Evolutionary conservation across 2,888 invertebrate genomes (phyloP).

Genomic region (Mylabris sibirica): DNA sequence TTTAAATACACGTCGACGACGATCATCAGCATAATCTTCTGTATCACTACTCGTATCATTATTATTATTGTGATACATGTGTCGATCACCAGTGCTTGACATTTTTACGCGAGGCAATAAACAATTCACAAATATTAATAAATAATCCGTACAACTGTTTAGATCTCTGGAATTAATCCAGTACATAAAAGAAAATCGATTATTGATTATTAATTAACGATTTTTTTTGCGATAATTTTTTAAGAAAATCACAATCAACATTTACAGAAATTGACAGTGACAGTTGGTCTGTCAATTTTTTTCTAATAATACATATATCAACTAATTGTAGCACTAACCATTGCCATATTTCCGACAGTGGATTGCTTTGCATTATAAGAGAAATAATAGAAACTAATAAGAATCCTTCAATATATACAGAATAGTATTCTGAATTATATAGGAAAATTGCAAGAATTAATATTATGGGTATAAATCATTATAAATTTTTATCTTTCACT

Average conservation of each 20-base stretch:
- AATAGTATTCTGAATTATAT: no score
- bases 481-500: no score
- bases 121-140: constrained; percentile 58
- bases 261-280: constrained; percentile 24
- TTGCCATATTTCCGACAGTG: no score
- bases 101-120: constrained; percentile 56
- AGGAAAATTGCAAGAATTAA: no score
- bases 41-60: constrained; percentile 84
- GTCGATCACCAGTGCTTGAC: constrained; percentile 59
- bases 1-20: constrained; percentile 71
- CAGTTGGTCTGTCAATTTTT: constrained; percentile 7
- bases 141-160: constrained; percentile 54
- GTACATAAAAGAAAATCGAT: constrained; percentile 50
- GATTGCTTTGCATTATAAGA: no score
- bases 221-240: background rate
- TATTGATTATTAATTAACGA: background rate
- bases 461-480: no score
- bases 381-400: no score
- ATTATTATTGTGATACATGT: constrained; percentile 53
- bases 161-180: constrained; percentile 56
- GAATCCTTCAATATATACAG: no score
- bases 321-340: constrained; percentile 9
- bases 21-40: constrained; percentile 82
- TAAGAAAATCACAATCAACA: no score
- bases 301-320: constrained; percentile 17